Evolutionary conservation across 2,888 invertebrate genomes (phyloP), one percentile per base, ranked within the genome.

Genomic region (Macropis europaea): DNA sequence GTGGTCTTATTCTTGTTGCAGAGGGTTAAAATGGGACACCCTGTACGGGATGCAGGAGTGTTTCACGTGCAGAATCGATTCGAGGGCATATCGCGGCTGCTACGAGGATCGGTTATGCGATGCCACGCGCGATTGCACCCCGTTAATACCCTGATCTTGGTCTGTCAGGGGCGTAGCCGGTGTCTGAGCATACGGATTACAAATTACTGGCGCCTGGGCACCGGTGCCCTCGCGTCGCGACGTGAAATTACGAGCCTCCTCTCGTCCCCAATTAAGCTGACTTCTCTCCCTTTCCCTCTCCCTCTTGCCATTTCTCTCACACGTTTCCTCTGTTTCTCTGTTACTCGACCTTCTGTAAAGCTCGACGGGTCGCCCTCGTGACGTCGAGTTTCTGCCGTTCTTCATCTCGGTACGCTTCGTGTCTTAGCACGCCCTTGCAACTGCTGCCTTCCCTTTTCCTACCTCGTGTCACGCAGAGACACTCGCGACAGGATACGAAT

Each of bases 191-290:
- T 78, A 67, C 71, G 71, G 54, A 74, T 76, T 75, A 81, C 79
- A 81, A 82, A 82, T 83, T 83, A 73, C 83, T 60, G 83, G 71
- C 83, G 69, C 76, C 81, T 40, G 69, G 68, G 61, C 60, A 68
- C 45, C 70, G 67, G 73, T 76, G 82, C 79, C 75, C 70, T 75
- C 62, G 54, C 64, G 81, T 77, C 82, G 82, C 81, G 83, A 79
- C 81, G 66, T 63, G 73, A 82, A 82, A 82, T 82, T 82, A 82
- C 79, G 73, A 82, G 83, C 70, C 73, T 70, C 76, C 80, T 79
- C 76, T 72, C 79, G 68, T 69, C 60, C 67, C 73, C 78, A 80
- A 80, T 80, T 81, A 79, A 79, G 73, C 45, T 43, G 40, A 56
- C 48, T 62, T 66, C 57, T 64, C 70, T 54, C 63, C 26, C 61